phyloP scores from a whole-genome alignment of 2,113 vertebrate genomes.

The Diphyllodes magnificus region DNA sequence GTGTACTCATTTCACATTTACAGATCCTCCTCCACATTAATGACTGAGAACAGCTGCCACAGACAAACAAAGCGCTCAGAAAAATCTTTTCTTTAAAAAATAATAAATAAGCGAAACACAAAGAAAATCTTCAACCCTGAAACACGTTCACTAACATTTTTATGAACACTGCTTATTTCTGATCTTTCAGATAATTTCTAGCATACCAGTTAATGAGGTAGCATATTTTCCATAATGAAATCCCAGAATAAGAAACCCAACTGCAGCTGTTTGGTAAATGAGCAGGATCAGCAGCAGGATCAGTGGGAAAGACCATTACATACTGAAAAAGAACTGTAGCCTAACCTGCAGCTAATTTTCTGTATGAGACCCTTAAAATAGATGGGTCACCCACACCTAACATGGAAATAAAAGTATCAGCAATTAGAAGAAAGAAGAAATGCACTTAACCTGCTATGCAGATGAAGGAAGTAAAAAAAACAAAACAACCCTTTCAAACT shows the following conservation, averaged over 20 bases:
- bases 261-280: not conserved
- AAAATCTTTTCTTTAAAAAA: not conserved
- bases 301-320: not conserved
- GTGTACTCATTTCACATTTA: not conserved
- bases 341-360: not conserved
- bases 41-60: not conserved
- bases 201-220: not conserved
- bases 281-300: not conserved
- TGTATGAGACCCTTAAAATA: not conserved
- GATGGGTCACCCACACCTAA: not conserved
- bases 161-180: not conserved
- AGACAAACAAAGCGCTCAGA: not conserved
- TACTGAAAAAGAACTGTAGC: not conserved
- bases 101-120: not conserved
- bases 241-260: not conserved
- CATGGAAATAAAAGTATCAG: not conserved
- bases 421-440: not conserved
- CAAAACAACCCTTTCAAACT: not conserved
- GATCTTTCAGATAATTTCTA: not conserved
- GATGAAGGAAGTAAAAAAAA: not conserved
- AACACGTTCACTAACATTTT: not conserved
- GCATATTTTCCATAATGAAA: not conserved
- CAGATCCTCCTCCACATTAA: slow-evolving; percentile 16
- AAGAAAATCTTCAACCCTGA: not conserved
- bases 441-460: not conserved